Evolutionary conservation across 2,888 invertebrate genomes (phyloP), one percentile per base, ranked within the genome.

Genomic region (Allygus modestus): DNA sequence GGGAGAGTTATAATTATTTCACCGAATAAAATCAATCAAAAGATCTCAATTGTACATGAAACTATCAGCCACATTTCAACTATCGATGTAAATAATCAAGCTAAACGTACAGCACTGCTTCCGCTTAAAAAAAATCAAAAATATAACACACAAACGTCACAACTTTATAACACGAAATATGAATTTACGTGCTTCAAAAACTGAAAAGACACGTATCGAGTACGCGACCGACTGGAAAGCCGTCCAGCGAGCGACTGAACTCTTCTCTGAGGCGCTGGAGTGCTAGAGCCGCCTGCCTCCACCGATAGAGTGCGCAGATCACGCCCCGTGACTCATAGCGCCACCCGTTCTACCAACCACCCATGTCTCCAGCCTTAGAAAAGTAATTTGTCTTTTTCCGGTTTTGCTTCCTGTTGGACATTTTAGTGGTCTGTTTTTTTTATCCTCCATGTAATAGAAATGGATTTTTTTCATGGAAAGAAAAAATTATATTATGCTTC

Each of bases 241-340:
- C 65, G 65, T 28, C 65, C 65, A 65, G 65, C 65, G 28, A 65
- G 65, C 65, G 65, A 65, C 65, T 65, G 28, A 31, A 1, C 65
- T 11, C 28, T 28, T 31, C 65, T 65, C 65, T 28, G 58, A 4
- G 12, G 26, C 51, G 23, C 58, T 58, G 58, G 23, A 58, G 58
- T 11, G 31, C 65, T 65, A 28, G 65, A 65, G 65, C 23, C 23
- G 20, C 58, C 58, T 9, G 65, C 65, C 15, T 12, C 28, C 2
- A 28, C 65, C 65, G 20, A 4, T 15, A 65, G 28, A 26, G 31
- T 7, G 15, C 65, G 65, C 26, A 1, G 28, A 26, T 15, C 65
- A 28, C 31, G 65, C 17, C 31, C 65, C 7, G 65, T 65, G 65
- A 65, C 20, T 65, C 65, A 65, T 65, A 65, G 28, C 65, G 65